Conservation (phyloP, 2,888 invertebrate genomes). For the Apodemia mormo region DNA sequence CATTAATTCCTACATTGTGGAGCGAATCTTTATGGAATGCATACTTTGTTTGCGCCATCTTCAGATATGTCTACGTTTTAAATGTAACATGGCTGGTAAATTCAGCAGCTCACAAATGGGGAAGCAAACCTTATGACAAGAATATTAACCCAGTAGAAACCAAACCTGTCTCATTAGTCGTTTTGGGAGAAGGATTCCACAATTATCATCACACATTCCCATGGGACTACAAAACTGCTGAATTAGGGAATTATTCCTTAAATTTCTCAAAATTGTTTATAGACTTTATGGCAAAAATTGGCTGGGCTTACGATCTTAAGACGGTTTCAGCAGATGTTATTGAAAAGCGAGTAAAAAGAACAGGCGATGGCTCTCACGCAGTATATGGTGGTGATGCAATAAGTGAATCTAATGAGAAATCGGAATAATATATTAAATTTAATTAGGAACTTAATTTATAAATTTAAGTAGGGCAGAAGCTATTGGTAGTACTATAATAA, state of each 20-base stretch:
- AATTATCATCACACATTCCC: slow-evolving; percentile 81
- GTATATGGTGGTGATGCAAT: neutral
- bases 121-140: slow-evolving; percentile 83
- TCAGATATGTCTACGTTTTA: slow-evolving; percentile 89
- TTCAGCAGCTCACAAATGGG: slow-evolving; percentile 92
- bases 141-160: slow-evolving; percentile 88
- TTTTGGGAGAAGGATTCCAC: slow-evolving; percentile 91
- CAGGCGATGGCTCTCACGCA: slow-evolving; percentile 87
- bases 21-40: slow-evolving; percentile 85
- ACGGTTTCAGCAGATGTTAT: slow-evolving; percentile 87
- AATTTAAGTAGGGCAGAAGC: too few relatives aligned
- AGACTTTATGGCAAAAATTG: slow-evolving; percentile 89
- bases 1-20: slow-evolving; percentile 85
- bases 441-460: too few relatives aligned
- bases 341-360: slow-evolving; percentile 86
- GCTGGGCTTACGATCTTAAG: slow-evolving; percentile 94
- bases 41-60: slow-evolving; percentile 85
- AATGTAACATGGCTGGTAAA: slow-evolving; percentile 95
- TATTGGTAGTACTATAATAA: too few relatives aligned
- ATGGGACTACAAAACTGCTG: slow-evolving; percentile 92
- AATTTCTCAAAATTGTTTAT: slow-evolving; percentile 90
- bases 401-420: too few relatives aligned
- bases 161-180: slow-evolving; percentile 83
- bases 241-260: slow-evolving; percentile 85
- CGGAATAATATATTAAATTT: too few relatives aligned